These are phyloP conservation scores for Zaprionus lachaisei DNA, from an alignment of 1,140 invertebrate genomes.

Conservation along the genomic window DNA sequence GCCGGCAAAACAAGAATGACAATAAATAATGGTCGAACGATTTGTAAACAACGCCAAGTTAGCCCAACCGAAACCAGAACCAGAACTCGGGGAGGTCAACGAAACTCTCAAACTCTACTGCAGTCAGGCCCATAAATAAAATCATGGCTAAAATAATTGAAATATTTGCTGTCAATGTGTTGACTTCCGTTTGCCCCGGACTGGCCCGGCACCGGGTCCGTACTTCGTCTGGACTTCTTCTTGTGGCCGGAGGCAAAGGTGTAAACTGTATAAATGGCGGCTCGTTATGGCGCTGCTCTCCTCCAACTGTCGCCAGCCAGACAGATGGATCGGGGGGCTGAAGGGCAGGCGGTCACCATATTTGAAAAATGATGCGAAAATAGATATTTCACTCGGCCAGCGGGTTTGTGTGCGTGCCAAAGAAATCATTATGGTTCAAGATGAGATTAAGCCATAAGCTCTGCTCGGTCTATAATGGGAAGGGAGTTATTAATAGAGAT, in stretches of 20 bases:
- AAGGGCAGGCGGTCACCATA: conserved; percentile 1
- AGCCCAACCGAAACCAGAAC: conserved; percentile 12
- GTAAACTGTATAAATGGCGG: conserved; percentile 76
- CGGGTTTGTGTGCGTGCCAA: conserved; percentile 34
- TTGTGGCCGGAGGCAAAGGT: conserved; percentile 65
- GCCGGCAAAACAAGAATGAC: conserved; percentile 54
- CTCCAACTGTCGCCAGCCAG: conserved; percentile 49
- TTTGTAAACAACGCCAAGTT: conserved; percentile 73
- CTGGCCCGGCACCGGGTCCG: neutral
- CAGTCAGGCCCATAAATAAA: conserved; percentile 64
- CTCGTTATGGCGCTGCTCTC: conserved; percentile 66
- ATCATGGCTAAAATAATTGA: conserved; percentile 66
- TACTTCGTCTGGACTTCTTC: conserved; percentile 15
- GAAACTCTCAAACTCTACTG: neutral
- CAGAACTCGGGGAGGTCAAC: conserved; percentile 10
- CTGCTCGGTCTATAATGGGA: neutral
- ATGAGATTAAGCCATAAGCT: conserved; percentile 50
- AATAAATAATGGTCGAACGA: conserved; percentile 78
- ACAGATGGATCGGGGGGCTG: neutral
- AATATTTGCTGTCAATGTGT: conserved; percentile 82
- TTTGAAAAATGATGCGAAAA: conserved; percentile 67
- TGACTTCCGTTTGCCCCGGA: conserved; percentile 54
- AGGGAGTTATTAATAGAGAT: neutral
- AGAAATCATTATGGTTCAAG: conserved; percentile 52
- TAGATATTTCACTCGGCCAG: conserved; percentile 44